Base-by-base conservation (phyloP, 2,113 vertebrate genomes). In the Malurus elegans region DNA sequence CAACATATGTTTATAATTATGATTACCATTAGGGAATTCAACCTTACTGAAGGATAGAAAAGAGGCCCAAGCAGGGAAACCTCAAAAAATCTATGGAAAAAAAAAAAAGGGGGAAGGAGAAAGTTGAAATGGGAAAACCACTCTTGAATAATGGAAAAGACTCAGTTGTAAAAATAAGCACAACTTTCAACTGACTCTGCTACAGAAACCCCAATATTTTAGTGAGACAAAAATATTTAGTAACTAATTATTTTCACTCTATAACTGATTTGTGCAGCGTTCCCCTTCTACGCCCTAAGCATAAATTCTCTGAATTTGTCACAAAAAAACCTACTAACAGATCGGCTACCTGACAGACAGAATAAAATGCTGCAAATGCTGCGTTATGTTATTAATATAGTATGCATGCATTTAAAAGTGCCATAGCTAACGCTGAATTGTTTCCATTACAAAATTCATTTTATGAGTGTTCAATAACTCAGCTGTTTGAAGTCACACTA, bases 1-100 rank as follows among this genome's bases (percentile, higher is more conserved):
- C 89, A 94, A 93, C 98, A 98, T 98, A 93, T 98, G 98, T 97
- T 98, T 98, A 95, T 96, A 97, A 98, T 98, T 98, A 98, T 86
- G 95, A 97, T 97, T 92, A 96, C 97, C 97, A 95, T 96, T 93
- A 94, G 97, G 97, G 98, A 98, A 98, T 96, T 98, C 97, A 97
- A 64, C 94, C 94, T 97, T 88, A 97, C 96, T 70, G 90, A 96
- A 96, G 96, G 95, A 97, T 83, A 97, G 93, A 96, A 97, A 86
- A 89, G 98, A 85, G 97, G 97, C 97, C 97, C 38, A 12, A 78
- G 32, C 61, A 97, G 81, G 97, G 98, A 97, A 97, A 96, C 76
- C 94, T 94, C 85, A 86, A 97, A 91, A 95, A 89, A 89, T 71
- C 51, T 93, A 42, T 58, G 95, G 75, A 79, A 95, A 96, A 42